A percentile compares a stretch with the other conserved stretches of the same genome.
phyloP scores from a whole-genome alignment of 2,113 vertebrate species.

The Megaleporinus macrocephalus region DNA sequence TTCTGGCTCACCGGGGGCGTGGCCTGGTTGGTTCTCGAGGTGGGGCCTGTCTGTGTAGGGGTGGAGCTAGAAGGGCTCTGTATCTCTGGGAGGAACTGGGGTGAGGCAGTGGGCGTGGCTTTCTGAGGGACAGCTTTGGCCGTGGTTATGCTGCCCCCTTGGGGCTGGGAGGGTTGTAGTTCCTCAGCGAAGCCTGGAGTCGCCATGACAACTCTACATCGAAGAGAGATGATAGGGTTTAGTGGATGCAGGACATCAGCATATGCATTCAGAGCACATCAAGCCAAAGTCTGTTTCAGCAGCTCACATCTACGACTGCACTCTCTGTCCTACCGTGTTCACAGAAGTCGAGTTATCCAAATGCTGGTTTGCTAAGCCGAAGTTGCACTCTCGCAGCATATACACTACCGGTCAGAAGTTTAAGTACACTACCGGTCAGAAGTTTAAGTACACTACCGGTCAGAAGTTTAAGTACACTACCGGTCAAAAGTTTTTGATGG shows the following conservation, averaged over 20 bases:
- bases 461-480: too few species aligned
- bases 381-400: too few species aligned
- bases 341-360: too few species aligned
- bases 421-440: too few species aligned
- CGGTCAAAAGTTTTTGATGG: too few species aligned
- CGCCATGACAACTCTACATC: slow-evolving; percentile 83
- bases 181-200: slow-evolving; percentile 88
- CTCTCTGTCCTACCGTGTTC: too few species aligned
- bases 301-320: too few species aligned
- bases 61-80: slow-evolving; percentile 66
- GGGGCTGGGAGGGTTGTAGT: slow-evolving; percentile 77
- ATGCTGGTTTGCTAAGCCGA: too few species aligned
- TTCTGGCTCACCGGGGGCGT: slow-evolving; percentile 70
- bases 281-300: too few species aligned
- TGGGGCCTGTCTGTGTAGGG: slow-evolving; percentile 61
- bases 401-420: too few species aligned
- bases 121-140: slow-evolving; percentile 70
- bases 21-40: slow-evolving; percentile 63
- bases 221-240: slow-evolving; percentile 51
- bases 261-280: too few species aligned
- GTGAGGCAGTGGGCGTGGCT: slow-evolving; percentile 62
- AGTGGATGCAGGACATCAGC: slow-evolving; percentile 7
- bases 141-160: slow-evolving; percentile 76
- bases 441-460: too few species aligned
- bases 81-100: slow-evolving; percentile 82